Percentiles rank a stretch among this genome's conserved stretches.
phyloP scores from a whole-genome alignment of 2,888 invertebrate genomes.

The Tribolium freemani region DNA sequence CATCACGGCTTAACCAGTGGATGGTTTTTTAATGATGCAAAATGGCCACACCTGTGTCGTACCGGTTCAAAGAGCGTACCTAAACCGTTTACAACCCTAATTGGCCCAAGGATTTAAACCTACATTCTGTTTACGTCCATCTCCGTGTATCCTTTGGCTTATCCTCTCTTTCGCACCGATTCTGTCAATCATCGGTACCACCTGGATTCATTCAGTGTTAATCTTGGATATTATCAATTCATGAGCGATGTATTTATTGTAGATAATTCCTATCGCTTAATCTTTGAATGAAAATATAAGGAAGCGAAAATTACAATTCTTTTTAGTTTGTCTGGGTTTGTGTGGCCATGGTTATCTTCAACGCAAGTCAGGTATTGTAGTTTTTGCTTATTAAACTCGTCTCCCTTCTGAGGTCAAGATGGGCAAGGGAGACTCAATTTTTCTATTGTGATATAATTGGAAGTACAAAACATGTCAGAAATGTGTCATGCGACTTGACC shows the following conservation, averaged over 20 bases:
- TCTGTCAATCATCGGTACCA: constrained; percentile 51
- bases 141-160: constrained; percentile 44
- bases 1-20: background rate
- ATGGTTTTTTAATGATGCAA: constrained; percentile 1
- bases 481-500: constrained; percentile 58
- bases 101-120: constrained; percentile 1
- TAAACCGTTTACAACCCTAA: background rate
- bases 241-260: constrained; percentile 6
- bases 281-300: constrained; percentile 13
- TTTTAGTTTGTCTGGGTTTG: constrained; percentile 4
- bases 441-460: constrained; percentile 63
- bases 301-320: background rate
- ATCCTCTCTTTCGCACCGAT: constrained; percentile 44
- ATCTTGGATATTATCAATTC: background rate
- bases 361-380: background rate
- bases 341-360: constrained; percentile 4
- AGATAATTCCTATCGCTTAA: constrained; percentile 26
- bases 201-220: constrained; percentile 44
- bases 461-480: constrained; percentile 63
- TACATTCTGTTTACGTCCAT: constrained; percentile 22
- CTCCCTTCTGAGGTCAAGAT: constrained; percentile 52
- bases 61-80: background rate
- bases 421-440: constrained; percentile 59
- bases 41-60: background rate
- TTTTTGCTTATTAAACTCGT: constrained; percentile 19